These are phyloP conservation scores for Pristis pectinata DNA, from an alignment of 2,797 vertebrate genomes.

Conservation along the genomic window DNA sequence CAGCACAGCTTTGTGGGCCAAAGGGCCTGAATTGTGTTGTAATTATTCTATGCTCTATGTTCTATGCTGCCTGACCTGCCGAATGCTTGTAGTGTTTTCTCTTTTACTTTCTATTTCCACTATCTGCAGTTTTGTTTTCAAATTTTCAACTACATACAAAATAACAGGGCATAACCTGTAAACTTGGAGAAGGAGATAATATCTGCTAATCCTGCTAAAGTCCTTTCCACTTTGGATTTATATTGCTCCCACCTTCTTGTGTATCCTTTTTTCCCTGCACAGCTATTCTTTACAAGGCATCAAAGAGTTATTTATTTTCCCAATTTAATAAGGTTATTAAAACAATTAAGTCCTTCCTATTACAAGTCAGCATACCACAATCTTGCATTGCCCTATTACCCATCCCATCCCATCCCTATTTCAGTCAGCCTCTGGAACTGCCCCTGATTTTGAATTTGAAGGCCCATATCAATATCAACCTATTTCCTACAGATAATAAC, in stretches of 20 bases:
- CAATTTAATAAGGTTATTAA: not conserved
- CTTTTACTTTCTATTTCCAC: too few relatives aligned
- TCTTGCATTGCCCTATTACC: not conserved
- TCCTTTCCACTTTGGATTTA: not conserved
- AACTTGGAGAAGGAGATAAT: not conserved
- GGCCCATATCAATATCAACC: not conserved
- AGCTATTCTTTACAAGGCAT: not conserved
- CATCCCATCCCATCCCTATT: not conserved
- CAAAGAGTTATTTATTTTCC: not conserved
- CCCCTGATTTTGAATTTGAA: not conserved
- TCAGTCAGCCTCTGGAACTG: not conserved
- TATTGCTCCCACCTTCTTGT: not conserved
- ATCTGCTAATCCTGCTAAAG: not conserved
- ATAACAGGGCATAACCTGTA: not conserved
- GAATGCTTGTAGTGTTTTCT: too few relatives aligned
- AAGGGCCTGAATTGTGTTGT: too few relatives aligned
- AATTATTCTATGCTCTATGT: too few relatives aligned
- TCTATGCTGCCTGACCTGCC: too few relatives aligned
- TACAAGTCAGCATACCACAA: not conserved
- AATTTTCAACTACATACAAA: not conserved
- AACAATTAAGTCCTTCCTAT: not conserved
- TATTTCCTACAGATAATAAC: not conserved
- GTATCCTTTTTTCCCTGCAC: not conserved
- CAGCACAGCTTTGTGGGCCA: too few relatives aligned
- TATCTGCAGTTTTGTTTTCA: too few relatives aligned